phyloP scores from a whole-genome alignment of 1,140 invertebrate species.

The Aethina tumida region DNA sequence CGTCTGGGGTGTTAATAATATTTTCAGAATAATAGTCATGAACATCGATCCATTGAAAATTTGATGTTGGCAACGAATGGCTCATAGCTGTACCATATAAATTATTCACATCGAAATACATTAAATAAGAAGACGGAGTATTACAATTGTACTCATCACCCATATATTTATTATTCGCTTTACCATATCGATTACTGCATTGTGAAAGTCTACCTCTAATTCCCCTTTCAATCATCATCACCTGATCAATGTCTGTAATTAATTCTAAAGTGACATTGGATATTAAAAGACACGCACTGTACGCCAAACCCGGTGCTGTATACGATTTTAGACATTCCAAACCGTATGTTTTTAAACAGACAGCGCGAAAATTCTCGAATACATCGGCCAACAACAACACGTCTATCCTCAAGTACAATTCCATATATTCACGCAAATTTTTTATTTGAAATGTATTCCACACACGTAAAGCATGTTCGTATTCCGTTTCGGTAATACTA shows the following conservation, averaged over 20 bases:
- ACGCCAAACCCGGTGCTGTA: conserved; percentile 34
- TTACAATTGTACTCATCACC: conserved; percentile 10
- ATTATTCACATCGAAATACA: conserved; percentile 44
- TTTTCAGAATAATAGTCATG: too few species aligned
- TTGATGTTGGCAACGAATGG: conserved; percentile 31
- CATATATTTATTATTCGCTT: conserved; percentile 15
- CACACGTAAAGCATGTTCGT: conserved; percentile 35
- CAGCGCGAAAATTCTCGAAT: conserved; percentile 39
- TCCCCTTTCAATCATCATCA: conserved; percentile 27
- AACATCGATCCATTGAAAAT: conserved; percentile 35
- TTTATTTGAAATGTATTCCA: conserved; percentile 36
- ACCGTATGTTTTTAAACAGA: conserved; percentile 25
- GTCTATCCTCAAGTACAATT: conserved; percentile 37
- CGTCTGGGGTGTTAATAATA: background rate
- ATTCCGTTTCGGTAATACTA: conserved; percentile 30
- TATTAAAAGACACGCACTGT: conserved; percentile 35
- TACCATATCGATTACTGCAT: too few species aligned
- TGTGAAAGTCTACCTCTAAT: conserved; percentile 18
- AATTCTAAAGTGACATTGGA: conserved; percentile 39
- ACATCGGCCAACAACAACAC: conserved; percentile 36
- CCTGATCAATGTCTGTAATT: conserved; percentile 30
- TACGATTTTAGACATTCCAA: conserved; percentile 34
- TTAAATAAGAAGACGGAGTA: conserved; percentile 13
- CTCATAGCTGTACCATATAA: conserved; percentile 42
- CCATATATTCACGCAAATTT: conserved; percentile 35